phyloP scores from a whole-genome alignment of 1,140 invertebrate species.

The Hermetia illucens region DNA sequence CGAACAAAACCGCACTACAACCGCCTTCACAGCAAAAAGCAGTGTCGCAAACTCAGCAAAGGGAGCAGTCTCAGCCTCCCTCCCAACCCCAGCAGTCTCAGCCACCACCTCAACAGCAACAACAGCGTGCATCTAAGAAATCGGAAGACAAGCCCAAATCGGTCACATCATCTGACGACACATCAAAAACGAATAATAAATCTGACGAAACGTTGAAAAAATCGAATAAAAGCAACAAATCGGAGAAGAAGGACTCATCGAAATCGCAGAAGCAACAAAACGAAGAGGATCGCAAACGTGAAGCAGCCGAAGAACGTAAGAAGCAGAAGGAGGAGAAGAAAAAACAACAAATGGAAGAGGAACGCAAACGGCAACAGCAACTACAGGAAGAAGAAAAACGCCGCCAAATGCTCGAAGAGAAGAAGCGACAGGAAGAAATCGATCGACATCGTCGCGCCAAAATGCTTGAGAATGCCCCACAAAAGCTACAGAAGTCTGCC shows the following conservation, averaged over 20 bases:
- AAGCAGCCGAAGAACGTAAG: constrained; percentile 37
- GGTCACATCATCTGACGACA: too few relatives aligned
- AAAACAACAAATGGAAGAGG: constrained; percentile 22
- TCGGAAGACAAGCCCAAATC: constrained; percentile 13
- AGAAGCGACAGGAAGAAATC: constrained; percentile 22
- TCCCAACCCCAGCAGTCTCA: too few relatives aligned
- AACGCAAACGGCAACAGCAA: constrained; percentile 24
- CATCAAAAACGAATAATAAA: constrained; percentile 28
- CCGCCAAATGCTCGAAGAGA: constrained; percentile 21
- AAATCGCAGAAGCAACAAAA: constrained; percentile 28
- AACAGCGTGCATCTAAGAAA: constrained; percentile 9
- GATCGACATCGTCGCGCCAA: constrained; percentile 25
- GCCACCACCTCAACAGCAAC: constrained; percentile 9
- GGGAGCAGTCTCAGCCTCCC: constrained; percentile 9
- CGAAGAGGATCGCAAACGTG: constrained; percentile 34
- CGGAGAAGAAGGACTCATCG: too few relatives aligned
- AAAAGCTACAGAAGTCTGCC: constrained; percentile 1
- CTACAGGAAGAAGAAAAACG: constrained; percentile 17
- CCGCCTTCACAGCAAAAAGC: constrained; percentile 17
- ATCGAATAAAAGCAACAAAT: constrained; percentile 9
- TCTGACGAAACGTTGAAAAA: constrained; percentile 14
- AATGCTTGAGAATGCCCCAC: constrained; percentile 12
- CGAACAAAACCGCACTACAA: constrained; percentile 22
- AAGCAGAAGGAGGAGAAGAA: constrained; percentile 25
- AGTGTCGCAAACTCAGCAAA: constrained; percentile 8